These are phyloP conservation scores for Pyrrhia umbra DNA, from an alignment of 2,888 invertebrate species.

Conservation along the genomic window DNA sequence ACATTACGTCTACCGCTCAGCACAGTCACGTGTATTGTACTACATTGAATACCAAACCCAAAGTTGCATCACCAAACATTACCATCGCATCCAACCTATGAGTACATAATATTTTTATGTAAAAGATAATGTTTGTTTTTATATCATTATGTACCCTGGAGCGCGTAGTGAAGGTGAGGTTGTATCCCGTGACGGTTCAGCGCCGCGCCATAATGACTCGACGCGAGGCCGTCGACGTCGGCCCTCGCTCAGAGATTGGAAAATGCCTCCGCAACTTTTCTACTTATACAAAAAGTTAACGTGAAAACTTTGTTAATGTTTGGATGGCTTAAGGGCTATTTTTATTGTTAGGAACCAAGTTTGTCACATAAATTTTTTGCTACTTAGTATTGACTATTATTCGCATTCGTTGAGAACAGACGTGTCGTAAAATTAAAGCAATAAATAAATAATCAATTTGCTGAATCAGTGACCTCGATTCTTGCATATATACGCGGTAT, in stretches of 20 bases:
- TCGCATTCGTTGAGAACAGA: too few species aligned
- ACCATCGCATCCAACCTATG: neutral
- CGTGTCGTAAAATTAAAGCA: too few species aligned
- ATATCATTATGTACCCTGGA: constrained; percentile 50
- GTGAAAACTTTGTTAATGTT: constrained; percentile 80
- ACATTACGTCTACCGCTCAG: constrained; percentile 67
- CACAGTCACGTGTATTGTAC: constrained; percentile 45
- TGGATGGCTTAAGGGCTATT: constrained; percentile 78
- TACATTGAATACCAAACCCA: constrained; percentile 8
- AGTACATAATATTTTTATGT: constrained; percentile 2
- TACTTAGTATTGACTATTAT: too few species aligned
- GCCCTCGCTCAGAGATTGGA: constrained; percentile 81
- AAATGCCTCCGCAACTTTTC: constrained; percentile 85
- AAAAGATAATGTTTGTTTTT: constrained; percentile 43
- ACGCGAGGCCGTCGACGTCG: constrained; percentile 63
- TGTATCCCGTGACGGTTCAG: constrained; percentile 72
- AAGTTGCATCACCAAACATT: constrained; percentile 6
- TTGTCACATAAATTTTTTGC: constrained; percentile 59
- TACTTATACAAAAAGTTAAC: constrained; percentile 85
- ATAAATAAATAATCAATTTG: too few species aligned
- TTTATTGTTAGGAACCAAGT: constrained; percentile 73
- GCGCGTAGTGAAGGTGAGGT: constrained; percentile 66
- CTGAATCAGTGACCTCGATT: too few species aligned
- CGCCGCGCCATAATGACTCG: constrained; percentile 79
- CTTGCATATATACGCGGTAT: too few species aligned